Conservation (phyloP, 1,140 invertebrate species). For the Formica exsecta region DNA sequence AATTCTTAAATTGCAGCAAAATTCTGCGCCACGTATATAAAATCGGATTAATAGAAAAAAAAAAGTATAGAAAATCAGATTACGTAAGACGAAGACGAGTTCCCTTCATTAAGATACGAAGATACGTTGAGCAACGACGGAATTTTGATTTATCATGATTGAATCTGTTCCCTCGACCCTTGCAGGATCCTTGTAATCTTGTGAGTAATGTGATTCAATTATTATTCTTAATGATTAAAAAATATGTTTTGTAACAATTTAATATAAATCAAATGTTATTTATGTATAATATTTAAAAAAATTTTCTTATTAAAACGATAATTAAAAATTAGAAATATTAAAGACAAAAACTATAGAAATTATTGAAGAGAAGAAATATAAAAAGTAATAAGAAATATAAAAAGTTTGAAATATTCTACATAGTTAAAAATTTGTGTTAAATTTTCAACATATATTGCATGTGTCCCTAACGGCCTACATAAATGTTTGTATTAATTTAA, state of each 20-base stretch:
- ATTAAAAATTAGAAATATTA: neutral
- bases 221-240: neutral
- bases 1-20: conserved; percentile 44
- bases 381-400: neutral
- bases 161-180: neutral
- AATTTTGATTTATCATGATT: conserved; percentile 25
- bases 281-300: too few relatives aligned
- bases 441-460: too few relatives aligned
- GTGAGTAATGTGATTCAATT: neutral
- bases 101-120: conserved; percentile 20
- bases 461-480: too few relatives aligned
- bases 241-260: neutral
- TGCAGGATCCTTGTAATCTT: neutral
- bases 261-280: neutral
- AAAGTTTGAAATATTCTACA: neutral
- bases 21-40: neutral
- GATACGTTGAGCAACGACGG: neutral
- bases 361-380: too few relatives aligned
- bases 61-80: too few relatives aligned
- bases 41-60: conserved; percentile 28
- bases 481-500: too few relatives aligned
- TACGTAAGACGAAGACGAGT: conserved; percentile 8
- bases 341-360: neutral
- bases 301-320: too few relatives aligned
- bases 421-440: too few relatives aligned